Evolutionary conservation across 2,888 invertebrate genomes (phyloP).

Genomic region (Beris chalybata): DNA sequence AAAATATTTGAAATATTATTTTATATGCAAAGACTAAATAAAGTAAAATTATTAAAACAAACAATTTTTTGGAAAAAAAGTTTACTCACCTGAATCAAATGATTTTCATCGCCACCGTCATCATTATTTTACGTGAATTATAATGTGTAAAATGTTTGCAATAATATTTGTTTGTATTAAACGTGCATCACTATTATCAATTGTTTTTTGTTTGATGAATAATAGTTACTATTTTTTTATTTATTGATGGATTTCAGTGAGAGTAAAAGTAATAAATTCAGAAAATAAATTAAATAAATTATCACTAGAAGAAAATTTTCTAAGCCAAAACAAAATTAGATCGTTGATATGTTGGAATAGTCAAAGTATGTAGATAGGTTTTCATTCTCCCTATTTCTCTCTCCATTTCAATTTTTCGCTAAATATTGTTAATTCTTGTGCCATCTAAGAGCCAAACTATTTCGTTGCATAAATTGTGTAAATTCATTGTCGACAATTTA

Average conservation of each 20-base stretch:
- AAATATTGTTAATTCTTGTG: background rate
- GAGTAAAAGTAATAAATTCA: background rate
- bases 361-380: background rate
- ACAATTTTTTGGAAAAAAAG: background rate
- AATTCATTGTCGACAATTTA: background rate
- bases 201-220: background rate
- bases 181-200: conserved; percentile 23
- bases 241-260: background rate
- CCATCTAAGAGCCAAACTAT: background rate
- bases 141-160: too few relatives aligned
- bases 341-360: conserved; percentile 1
- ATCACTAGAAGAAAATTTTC: background rate
- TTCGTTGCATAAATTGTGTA: background rate
- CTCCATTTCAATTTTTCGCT: background rate
- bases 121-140: conserved; percentile 1
- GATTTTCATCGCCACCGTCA: background rate
- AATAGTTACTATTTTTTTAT: background rate
- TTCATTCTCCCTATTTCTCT: conserved; percentile 10
- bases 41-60: background rate
- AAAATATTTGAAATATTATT: too few relatives aligned
- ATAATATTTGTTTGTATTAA: conserved; percentile 10
- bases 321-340: conserved; percentile 2
- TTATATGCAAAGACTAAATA: too few relatives aligned
- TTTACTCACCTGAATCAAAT: conserved; percentile 17
- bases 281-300: background rate